Percentiles rank a stretch among this genome's conserved stretches.
phyloP scores from a whole-genome alignment of 2,888 invertebrate species.

The Acrobasis consociella region DNA sequence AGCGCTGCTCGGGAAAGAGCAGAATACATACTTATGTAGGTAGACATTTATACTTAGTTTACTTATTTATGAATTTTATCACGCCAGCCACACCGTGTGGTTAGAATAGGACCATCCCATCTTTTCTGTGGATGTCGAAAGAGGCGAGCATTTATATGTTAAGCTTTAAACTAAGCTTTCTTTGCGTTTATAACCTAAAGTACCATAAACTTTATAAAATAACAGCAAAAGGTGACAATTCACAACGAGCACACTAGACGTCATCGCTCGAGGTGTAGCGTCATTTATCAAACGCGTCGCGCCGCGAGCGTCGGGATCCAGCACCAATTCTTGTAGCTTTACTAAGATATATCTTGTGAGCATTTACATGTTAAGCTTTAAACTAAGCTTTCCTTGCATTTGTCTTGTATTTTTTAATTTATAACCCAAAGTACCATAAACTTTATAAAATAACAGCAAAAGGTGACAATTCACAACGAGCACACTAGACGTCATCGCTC shows the following conservation, averaged over 20 bases:
- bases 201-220: not conserved
- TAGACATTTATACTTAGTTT: no score
- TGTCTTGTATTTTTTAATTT: not conserved
- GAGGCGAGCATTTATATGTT: no score
- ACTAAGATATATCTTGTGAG: conserved; percentile 13
- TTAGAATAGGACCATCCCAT: no score
- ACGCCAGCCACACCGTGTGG: no score
- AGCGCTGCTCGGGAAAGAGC: no score
- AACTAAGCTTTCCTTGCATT: not conserved
- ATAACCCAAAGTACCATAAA: not conserved
- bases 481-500: conserved; percentile 46
- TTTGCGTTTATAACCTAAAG: not conserved
- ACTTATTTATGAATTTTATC: no score
- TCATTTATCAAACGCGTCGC: conserved; percentile 43
- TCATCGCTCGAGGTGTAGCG: conserved; percentile 43
- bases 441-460: not conserved
- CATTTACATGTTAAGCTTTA: no score
- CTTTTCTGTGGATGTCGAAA: no score
- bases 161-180: no score
- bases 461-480: conserved; percentile 31
- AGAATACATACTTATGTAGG: no score
- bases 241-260: conserved; percentile 39
- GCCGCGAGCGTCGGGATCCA: conserved; percentile 23
- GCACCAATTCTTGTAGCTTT: conserved; percentile 22
- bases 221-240: conserved; percentile 27